Evolutionary conservation across 1,140 invertebrate genomes (phyloP), one percentile per base, ranked within the genome.

Genomic region (Augochlora pura): DNA sequence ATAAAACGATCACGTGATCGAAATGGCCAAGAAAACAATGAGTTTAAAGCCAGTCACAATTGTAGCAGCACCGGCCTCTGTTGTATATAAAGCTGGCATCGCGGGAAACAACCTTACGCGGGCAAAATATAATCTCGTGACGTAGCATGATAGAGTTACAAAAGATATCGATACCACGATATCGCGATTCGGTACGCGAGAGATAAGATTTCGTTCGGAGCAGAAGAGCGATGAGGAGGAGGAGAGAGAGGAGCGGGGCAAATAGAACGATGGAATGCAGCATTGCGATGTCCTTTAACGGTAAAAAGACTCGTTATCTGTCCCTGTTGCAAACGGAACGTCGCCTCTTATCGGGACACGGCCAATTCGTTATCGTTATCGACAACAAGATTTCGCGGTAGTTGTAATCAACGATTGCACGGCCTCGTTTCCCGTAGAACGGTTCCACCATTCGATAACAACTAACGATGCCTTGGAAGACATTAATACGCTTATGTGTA

Each of bases 251-350:
- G 54, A 25, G 60, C n/a, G n/a, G n/a, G n/a, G n/a, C n/a, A n/a
- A 52, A 12, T 39, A 18, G 42, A 63, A 18, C 65, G 6, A 27
- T 21, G 12, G 2, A 62, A 66, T 68, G 46, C 46, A 71, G 42
- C 42, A 10, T 23, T 16, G 6, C 39, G 59, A 54, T 59, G 59
- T 52, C 57, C 42, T 70, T 70, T 70, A 49, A 39, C 42, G 21
- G 59, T 10, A 63, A 77, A 64, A 77, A 77, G 27, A 6, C 32
- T 5, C 32, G 0, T 64, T 77, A 71, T 71, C 76, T 71, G 67
- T 64, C 46, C 46, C 42, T 57, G 54, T 57, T 57, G 54, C 54
- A 8, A n/a, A 21, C 54, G 54, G 21, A n/a, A n/a, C 54, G 60
- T 46, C 18, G 38, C 38, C 23, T 25, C 0, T 49, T 77, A 77